phyloP scores from a whole-genome alignment of 2,888 invertebrate species.

The Lampropteryx suffumata region DNA sequence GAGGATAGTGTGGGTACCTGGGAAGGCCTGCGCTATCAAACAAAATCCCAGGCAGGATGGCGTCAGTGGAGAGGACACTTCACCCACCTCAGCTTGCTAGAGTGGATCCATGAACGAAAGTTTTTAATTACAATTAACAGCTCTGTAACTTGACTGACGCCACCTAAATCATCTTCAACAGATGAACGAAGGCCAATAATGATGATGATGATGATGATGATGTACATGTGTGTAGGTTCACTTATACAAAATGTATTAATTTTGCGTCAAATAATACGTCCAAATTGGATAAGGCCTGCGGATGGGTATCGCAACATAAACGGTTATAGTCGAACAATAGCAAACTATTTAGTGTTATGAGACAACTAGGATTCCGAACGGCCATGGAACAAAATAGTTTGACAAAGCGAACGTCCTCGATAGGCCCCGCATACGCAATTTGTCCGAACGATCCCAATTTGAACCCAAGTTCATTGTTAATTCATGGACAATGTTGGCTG shows the following conservation, averaged over 20 bases:
- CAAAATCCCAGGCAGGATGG: too few species aligned
- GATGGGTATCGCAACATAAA: constrained; percentile 28
- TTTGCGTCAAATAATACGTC: constrained; percentile 29
- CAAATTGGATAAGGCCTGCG: constrained; percentile 29
- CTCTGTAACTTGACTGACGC: too few species aligned
- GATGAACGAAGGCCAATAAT: too few species aligned
- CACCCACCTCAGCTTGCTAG: too few species aligned
- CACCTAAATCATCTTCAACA: too few species aligned
- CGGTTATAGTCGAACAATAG: constrained; percentile 34
- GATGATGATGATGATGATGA: neutral
- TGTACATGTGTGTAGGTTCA: constrained; percentile 6
- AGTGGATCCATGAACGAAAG: too few species aligned
- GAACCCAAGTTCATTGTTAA: constrained; percentile 62
- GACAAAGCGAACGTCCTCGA: constrained; percentile 42
- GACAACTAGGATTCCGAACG: constrained; percentile 40
- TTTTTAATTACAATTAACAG: too few species aligned
- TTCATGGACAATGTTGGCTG: constrained; percentile 62
- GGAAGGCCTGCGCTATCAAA: too few species aligned
- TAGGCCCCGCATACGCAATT: constrained; percentile 50
- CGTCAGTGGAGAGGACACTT: too few species aligned
- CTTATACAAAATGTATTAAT: constrained; percentile 27
- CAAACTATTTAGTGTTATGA: constrained; percentile 45
- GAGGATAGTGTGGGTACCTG: too few species aligned
- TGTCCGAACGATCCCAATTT: constrained; percentile 53
- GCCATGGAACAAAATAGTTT: constrained; percentile 44